Evolutionary conservation across 1,140 invertebrate species (phyloP).

Genomic region (Drosophila orena): DNA sequence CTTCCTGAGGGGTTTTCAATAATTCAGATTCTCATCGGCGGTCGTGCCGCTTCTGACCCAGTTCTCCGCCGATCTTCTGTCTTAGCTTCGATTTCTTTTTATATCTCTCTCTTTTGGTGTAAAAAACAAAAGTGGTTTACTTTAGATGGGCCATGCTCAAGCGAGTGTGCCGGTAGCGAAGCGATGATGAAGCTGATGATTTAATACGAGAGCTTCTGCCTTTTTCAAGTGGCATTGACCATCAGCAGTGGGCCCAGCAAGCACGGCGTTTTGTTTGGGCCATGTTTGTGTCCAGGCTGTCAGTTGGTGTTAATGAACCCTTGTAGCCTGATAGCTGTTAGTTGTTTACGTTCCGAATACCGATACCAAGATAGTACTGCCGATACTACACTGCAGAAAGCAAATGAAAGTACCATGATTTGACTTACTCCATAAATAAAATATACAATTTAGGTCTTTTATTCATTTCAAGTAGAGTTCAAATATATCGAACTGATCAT

Average conservation of each 20-base stretch:
- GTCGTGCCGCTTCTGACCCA: slow-evolving; percentile 64
- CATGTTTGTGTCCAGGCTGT: slow-evolving; percentile 46
- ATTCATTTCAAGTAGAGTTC: no score
- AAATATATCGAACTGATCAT: no score
- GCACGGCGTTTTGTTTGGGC: slow-evolving; percentile 36
- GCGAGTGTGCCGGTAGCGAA: slow-evolving; percentile 25
- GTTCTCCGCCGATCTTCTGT: slow-evolving; percentile 43
- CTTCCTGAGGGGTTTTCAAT: slow-evolving; percentile 40
- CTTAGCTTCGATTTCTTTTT: slow-evolving; percentile 50
- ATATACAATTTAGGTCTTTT: no score
- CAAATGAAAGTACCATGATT: no score
- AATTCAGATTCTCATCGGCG: slow-evolving; percentile 35
- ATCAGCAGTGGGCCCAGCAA: slow-evolving; percentile 17
- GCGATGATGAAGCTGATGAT: slow-evolving; percentile 24
- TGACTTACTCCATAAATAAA: no score
- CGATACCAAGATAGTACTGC: slow-evolving; percentile 35
- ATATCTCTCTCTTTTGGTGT: slow-evolving; percentile 31
- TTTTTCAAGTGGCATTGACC: slow-evolving; percentile 29
- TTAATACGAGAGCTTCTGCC: slow-evolving; percentile 37
- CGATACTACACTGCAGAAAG: slow-evolving; percentile 14
- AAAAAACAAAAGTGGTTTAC: slow-evolving; percentile 60
- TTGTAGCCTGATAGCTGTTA: slow-evolving; percentile 60
- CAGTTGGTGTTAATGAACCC: slow-evolving; percentile 75
- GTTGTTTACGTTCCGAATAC: slow-evolving; percentile 68
- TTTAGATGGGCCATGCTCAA: slow-evolving; percentile 41